Evolutionary conservation across 2,797 vertebrate genomes (phyloP), one percentile per base, ranked within the genome.

Genomic region (Myripristis murdjan): DNA sequence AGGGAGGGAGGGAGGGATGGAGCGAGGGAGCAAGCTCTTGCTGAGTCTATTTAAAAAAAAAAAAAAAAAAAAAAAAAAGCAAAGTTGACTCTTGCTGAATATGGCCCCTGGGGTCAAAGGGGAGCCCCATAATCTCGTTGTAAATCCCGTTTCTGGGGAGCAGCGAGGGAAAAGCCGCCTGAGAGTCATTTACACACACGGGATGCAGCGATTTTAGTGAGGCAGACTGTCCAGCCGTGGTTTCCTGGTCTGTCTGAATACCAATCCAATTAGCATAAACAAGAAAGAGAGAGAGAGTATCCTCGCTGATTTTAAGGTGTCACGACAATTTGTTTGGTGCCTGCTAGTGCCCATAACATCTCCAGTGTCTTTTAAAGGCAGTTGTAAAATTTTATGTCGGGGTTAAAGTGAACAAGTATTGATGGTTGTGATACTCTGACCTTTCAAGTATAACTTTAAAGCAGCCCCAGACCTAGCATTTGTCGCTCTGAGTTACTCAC

Each of bases 61-160:
- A 63, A 26, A 24, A 37, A 26, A 44, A 77, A 49, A 41, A 39
- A 28, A 14, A 35, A n/a, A n/a, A n/a, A n/a, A 37, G 72, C 74
- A 23, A 75, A 55, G 48, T 77, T 57, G 78, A 88, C 83, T 90
- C 70, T 81, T 75, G 80, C 70, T 69, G 79, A 89, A 84, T 84
- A 81, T 72, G 83, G 71, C 68, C 73, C 67, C 74, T 6, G 57
- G 76, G 91, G 89, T 93, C 88, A 93, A 90, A 93, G 89, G 90
- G 64, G 77, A 90, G 81, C 76, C 70, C 82, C 73, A 73, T 91
- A 89, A 92, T 92, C 90, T 92, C 51, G 52, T 57, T 85, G 90
- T 91, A 92, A 92, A 92, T 90, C 87, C 89, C 69, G 46, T 81
- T n/a, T 83, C 62, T 9, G 73, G 78, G 85, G 70, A 79, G 73